Conservation (phyloP, 2,888 invertebrate species). For the Microctonus brassicae region DNA sequence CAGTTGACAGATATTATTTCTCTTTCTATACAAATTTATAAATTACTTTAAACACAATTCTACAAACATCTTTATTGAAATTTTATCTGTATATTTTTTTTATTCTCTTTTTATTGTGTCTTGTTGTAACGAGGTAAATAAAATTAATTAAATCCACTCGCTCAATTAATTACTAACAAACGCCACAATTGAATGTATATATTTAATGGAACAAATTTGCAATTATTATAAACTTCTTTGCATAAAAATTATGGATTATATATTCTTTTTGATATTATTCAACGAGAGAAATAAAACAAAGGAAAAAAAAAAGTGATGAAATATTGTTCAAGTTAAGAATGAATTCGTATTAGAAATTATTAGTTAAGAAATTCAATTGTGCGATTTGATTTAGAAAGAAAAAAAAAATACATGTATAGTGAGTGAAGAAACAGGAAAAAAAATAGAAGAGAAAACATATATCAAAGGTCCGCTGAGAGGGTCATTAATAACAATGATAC, state of each 20-base stretch:
- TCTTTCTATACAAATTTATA: background rate
- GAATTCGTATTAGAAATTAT: background rate
- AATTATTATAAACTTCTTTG: constrained; percentile 23
- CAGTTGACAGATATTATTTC: background rate
- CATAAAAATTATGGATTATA: constrained; percentile 17
- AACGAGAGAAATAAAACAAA: background rate
- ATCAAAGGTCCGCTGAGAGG: constrained; percentile 7
- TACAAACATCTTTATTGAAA: background rate
- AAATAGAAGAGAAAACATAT: background rate
- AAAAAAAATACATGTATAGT: too few species aligned
- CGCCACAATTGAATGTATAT: background rate
- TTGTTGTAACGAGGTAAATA: background rate
- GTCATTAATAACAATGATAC: constrained; percentile 24
- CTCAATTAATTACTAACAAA: background rate
- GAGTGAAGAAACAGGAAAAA: too few species aligned
- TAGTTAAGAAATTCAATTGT: background rate
- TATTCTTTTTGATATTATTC: constrained; percentile 10
- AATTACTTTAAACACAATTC: background rate
- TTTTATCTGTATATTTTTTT: too few species aligned
- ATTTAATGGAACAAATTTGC: constrained; percentile 13
- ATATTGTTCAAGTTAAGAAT: background rate
- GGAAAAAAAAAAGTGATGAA: background rate
- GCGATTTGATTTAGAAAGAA: background rate
- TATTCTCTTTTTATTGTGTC: too few species aligned
- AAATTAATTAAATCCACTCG: background rate